Percentiles rank a stretch among this genome's conserved stretches.
These are phyloP conservation scores for Echiichthys vipera DNA, from an alignment of 2,797 vertebrate species.

Conservation along the genomic window DNA sequence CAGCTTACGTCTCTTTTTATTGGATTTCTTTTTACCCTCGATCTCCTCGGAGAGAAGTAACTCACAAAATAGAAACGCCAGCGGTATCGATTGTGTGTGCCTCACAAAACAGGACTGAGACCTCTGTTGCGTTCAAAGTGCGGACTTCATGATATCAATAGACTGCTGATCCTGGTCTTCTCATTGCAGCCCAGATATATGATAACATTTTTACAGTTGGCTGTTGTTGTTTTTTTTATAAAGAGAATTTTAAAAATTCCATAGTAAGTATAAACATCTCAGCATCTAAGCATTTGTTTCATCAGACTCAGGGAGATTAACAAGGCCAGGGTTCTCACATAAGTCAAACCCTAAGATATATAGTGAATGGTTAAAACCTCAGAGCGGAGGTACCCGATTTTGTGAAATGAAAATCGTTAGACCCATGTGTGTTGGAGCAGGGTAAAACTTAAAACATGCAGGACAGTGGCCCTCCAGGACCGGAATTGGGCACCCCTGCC, in stretches of 20 bases:
- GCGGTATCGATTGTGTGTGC: slow-evolving; percentile 39
- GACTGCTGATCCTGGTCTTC: slow-evolving; percentile 25
- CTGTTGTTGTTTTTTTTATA: slow-evolving; percentile 19
- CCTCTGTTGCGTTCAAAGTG: slow-evolving; percentile 15
- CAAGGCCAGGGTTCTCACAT: not conserved
- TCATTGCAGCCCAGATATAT: slow-evolving; percentile 9
- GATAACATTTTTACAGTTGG: slow-evolving; percentile 9
- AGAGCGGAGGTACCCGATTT: not conserved
- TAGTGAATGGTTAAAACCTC: not conserved
- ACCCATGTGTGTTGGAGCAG: no score
- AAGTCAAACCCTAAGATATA: not conserved
- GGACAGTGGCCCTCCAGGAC: no score
- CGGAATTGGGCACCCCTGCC: no score
- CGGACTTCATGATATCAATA: slow-evolving; percentile 35
- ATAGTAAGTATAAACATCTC: slow-evolving; percentile 11
- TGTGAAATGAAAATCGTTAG: no score
- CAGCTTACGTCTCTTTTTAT: slow-evolving; percentile 40
- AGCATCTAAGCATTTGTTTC: slow-evolving; percentile 12
- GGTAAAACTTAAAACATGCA: no score
- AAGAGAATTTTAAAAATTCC: slow-evolving; percentile 4
- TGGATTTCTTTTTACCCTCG: slow-evolving; percentile 48
- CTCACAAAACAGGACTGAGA: slow-evolving; percentile 22
- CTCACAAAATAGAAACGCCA: slow-evolving; percentile 46
- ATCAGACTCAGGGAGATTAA: slow-evolving; percentile 20
- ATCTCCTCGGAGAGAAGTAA: slow-evolving; percentile 35